Evolutionary conservation across 1,140 invertebrate species (phyloP), one percentile per base, ranked within the genome.

Genomic region (Marisa cornuarietis): DNA sequence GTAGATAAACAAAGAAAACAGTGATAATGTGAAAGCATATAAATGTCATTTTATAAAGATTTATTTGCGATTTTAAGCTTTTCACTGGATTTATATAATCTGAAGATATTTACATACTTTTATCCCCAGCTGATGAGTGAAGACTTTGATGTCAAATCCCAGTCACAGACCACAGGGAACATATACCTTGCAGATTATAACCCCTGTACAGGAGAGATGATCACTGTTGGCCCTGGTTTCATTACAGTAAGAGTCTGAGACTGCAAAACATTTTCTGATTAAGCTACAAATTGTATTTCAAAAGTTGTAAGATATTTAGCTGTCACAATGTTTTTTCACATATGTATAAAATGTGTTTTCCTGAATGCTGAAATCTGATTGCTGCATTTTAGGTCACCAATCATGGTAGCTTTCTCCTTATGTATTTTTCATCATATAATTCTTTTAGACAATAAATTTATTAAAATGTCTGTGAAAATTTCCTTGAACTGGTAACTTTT

Each of bases 111-210:
- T 52, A 22, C 24, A 54, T 20, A 58, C 16, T 61, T 61, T 66
- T 65, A 10, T 54, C 85, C 87, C 62, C 82, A 90, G 90, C 79
- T 91, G 76, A 86, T 90, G 86, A 79, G 81, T 78, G 76, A 71
- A 51, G 81, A 85, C 2, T 88, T 90, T 85, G 87, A 88, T 71
- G 86, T 90, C n/a, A 81, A 83, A 52, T 90, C 89, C 10, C 85
- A 88, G 71, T 83, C 87, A 8, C 83, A 81, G 79, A 83, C 86
- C 54, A 85, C 85, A 16, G 83, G 82, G 49, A 81, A 80, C 3
- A 87, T 91, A 18, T 76, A 84, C 20, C 62, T 86, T 52, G 85
- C 82, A 26, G 80, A 76, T 18, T 90, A 89, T 77, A 91, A 91
- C 80, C 77, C 86, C 68, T 87, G 86, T 74, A 88, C 84, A 14